Base-by-base conservation (phyloP, 2,888 invertebrate genomes). In the Nomada fabriciana region DNA sequence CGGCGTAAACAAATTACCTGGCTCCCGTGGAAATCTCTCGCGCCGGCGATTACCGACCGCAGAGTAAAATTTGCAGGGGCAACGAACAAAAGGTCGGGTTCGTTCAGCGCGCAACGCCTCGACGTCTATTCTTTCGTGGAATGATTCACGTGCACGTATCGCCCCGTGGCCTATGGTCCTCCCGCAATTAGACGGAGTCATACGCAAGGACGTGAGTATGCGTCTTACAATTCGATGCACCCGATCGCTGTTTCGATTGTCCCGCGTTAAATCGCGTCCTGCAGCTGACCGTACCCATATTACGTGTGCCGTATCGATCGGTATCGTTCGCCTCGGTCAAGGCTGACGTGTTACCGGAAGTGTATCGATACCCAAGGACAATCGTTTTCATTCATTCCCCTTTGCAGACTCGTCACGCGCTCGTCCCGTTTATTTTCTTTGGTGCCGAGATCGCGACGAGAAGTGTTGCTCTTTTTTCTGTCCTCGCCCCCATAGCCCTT, bases 291-390 rank as follows among this genome's bases (percentile, higher is more conserved):
- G 43, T n/a, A 3, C 25, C 7, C 13, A 7, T 7, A 7, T 13
- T 13, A 7, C 47, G 15, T 10, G 18, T 7, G 18, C 20, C 47
- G 47, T 47, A 7, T 43, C n/a, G 15, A 83, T 68, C 74, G 60
- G 13, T 57, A 65, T 78, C 71, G 73, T 75, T 74, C 80, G 42
- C 61, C 53, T 74, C 52, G 74, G 65, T 86, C 81, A 80, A 79
- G 80, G 86, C 75, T 88, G 86, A 81, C 83, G 74, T 65, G 86
- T 86, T 90, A 84, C 86, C 57, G 72, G 57, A 89, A 84, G 82
- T n/a, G 55, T 70, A 75, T 72, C 57, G 69, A 53, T 79, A 83
- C 77, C 68, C 87, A 84, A 84, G 83, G 86, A 86, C 85, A 83
- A 83, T 75, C 78, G 84, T 68, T 83, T 83, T 83, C 89, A 89